Evolutionary conservation across 2,888 invertebrate genomes (phyloP), one percentile per base, ranked within the genome.

Genomic region (Synergus umbraculus): DNA sequence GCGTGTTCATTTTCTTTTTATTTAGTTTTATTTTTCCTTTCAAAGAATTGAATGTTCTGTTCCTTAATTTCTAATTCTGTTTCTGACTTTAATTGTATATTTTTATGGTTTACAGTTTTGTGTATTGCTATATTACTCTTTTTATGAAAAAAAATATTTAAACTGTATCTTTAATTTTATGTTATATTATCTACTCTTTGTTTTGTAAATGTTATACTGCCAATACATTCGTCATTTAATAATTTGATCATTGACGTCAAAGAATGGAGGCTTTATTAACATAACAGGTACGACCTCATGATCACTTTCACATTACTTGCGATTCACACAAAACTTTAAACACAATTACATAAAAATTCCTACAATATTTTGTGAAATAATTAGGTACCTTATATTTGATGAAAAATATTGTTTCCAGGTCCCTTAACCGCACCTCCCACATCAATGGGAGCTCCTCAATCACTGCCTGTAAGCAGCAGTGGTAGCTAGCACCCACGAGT

Each of bases 401-500:
- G 2, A 64, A 78, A 49, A 58, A 54, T 81, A 79, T 80, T 78
- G 78, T 82, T 84, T 83, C 49, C 83, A 91, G 91, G 91, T 88
- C 87, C 90, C 86, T 88, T 90, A 87, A 90, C 88, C 86, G 90
- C 91, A 89, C 91, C 90, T 88, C 88, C 90, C 87, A 90, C 91
- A 85, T 90, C 91, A 84, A 89, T 91, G 88, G 91, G 91, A 88
- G 90, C 90, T 88, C 89, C 91, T 87, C 90, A 89, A 85, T 89
- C 91, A 89, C 90, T 91, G 89, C 91, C 91, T 86, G 91, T 90
- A 87, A 91, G 89, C 91, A 91, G 88, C 89, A 91, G 91, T 89
- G 90, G 90, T 88, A 92, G 91, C 91, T 92, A 92, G 91, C 91
- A 89, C 89, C 90, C 90, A 91, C 89, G 89, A 90, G 89, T 90